phyloP scores from a whole-genome alignment of 2,797 vertebrate genomes.

The Acanthis flammea region DNA sequence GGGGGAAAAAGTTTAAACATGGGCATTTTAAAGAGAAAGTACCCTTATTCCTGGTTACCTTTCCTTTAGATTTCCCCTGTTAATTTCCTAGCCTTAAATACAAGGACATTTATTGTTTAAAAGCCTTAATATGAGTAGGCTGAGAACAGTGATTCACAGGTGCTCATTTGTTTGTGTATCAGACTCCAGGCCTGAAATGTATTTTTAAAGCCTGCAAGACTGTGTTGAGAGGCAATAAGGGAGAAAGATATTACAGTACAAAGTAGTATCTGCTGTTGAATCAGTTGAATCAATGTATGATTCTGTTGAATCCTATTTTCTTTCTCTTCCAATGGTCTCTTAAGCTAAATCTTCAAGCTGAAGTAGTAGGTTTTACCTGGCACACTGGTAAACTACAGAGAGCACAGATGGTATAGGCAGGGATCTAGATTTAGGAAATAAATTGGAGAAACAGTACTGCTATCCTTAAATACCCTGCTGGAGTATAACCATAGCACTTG shows the following conservation, averaged over 20 bases:
- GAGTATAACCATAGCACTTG: background rate
- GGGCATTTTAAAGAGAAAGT: background rate
- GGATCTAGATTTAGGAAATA: background rate
- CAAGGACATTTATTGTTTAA: background rate
- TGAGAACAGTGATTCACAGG: background rate
- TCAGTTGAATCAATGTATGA: background rate
- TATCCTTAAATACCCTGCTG: background rate
- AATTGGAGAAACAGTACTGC: background rate
- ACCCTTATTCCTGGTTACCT: background rate
- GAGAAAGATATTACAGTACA: background rate
- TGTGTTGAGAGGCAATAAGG: background rate
- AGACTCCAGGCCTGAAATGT: background rate
- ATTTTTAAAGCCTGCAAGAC: background rate
- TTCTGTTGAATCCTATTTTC: background rate
- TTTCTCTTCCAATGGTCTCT: background rate
- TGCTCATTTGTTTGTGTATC: background rate
- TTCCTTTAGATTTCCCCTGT: background rate
- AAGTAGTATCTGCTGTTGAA: background rate
- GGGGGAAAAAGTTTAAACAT: background rate
- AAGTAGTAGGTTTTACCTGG: background rate
- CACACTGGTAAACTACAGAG: background rate
- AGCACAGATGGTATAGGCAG: background rate
- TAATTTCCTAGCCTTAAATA: background rate
- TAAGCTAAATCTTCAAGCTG: background rate
- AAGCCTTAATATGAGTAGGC: background rate